Evolutionary conservation across 2,888 invertebrate genomes (phyloP), one percentile per base, ranked within the genome.

Genomic region (Spisula solida): DNA sequence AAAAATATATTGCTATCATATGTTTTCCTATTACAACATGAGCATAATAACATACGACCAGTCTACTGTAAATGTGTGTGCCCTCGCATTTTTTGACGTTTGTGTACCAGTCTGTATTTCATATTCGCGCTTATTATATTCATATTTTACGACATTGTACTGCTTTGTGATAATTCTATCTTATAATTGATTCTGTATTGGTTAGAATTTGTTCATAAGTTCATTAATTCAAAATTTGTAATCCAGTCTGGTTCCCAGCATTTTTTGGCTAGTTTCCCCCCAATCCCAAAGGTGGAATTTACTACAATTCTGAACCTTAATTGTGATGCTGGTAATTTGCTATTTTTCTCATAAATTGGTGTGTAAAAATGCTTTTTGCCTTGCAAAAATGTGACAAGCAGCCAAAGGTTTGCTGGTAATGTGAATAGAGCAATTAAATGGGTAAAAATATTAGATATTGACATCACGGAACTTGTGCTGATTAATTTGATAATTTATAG

Each of bases 401-500:
- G 31, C 75, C 75, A 34, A 75, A 75, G 18, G 34, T 31, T 8
- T 31, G 75, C 34, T 18, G 18, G 34, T 75, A 31, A 75, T 75
- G 75, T 75, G 75, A 34, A 31, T 31, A 34, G 4, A 34, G 75
- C 16, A 18, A 31, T 75, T 16, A 75, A 31, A 31, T 70, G 12
- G 34, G 75, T 75, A 14, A 31, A 18, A 34, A 16, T 34, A 34
- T 75, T 14, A 75, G 75, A 31, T 75, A 75, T 75, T 34, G 75
- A 75, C 75, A 75, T 75, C 5, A 75, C 14, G 14, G 10, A 75
- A 75, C 18, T 12, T 75, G 31, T 34, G 2, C 75, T 75, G 75
- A 75, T 75, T 75, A 75, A 75, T 75, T 75, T 75, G 18, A 75
- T 75, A 75, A 34, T 75, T 31, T 75, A 75, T 75, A 31, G 31